Conservation (phyloP, 2,888 invertebrate species). For the Zhengitettix transpicula region DNA sequence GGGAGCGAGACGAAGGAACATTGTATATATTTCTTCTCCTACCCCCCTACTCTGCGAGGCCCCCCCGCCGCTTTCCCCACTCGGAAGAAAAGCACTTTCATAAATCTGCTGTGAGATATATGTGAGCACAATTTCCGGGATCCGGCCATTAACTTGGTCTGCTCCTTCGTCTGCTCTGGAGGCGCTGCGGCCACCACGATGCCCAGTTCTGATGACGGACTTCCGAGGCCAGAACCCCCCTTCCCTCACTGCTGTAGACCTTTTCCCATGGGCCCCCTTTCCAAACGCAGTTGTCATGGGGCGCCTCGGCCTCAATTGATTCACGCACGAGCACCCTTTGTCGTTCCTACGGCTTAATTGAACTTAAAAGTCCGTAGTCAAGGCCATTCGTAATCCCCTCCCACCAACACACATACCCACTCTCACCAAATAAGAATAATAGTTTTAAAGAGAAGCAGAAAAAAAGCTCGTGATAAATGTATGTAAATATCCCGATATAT, state of each 20-base stretch:
- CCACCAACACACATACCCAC: too few species aligned
- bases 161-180: conserved; percentile 4
- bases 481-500: too few species aligned
- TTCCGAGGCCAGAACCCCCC: background rate
- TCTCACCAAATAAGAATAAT: too few species aligned
- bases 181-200: conserved; percentile 11
- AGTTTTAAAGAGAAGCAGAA: too few species aligned
- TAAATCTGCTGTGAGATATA: conserved; percentile 80
- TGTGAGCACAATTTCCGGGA: conserved; percentile 82
- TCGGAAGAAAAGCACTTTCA: conserved; percentile 59
- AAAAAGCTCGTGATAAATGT: too few species aligned
- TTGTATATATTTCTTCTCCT: conserved; percentile 13
- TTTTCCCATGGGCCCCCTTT: too few species aligned
- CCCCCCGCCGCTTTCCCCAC: conserved; percentile 26
- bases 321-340: too few species aligned
- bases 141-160: conserved; percentile 55
- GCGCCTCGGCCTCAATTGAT: background rate
- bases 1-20: conserved; percentile 4
- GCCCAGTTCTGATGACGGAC: conserved; percentile 4
- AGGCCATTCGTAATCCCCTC: too few species aligned
- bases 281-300: background rate
- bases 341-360: too few species aligned
- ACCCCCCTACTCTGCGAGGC: conserved; percentile 12
- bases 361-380: too few species aligned
- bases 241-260: background rate